Conservation (phyloP, 2,113 vertebrate species). For the Dermatemys mawii region DNA sequence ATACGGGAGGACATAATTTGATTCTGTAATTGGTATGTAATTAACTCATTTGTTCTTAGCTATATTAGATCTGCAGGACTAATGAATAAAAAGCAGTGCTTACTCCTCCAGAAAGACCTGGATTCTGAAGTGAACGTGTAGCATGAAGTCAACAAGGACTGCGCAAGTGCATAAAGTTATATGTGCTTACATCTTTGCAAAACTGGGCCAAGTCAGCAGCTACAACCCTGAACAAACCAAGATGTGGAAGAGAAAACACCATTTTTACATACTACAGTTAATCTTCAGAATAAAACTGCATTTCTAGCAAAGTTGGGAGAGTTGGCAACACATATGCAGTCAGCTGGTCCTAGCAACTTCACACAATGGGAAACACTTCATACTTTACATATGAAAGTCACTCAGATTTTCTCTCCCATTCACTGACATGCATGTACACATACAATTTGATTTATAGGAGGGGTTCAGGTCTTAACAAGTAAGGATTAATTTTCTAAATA, state of each 20-base stretch:
- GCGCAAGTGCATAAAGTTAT: fast-evolving
- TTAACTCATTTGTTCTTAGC: background rate
- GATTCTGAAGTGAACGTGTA: fast-evolving
- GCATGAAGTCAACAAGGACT: fast-evolving
- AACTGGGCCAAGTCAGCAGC: fast-evolving
- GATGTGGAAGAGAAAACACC: fast-evolving
- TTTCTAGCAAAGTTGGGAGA: fast-evolving
- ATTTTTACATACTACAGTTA: too few relatives aligned
- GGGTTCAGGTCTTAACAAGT: background rate
- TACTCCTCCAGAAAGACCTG: background rate
- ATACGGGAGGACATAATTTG: too few relatives aligned
- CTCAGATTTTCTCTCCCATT: background rate
- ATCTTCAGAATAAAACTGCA: background rate
- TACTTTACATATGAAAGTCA: background rate
- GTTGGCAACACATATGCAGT: fast-evolving
- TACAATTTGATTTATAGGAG: background rate
- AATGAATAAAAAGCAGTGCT: background rate
- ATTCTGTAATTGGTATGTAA: background rate
- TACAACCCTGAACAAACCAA: fast-evolving
- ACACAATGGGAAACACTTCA: fast-evolving
- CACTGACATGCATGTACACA: fast-evolving
- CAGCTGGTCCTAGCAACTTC: background rate
- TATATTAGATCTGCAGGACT: too few relatives aligned
- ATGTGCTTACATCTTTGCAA: fast-evolving
- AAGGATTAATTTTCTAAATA: background rate